Base-by-base conservation (phyloP, 2,113 vertebrate genomes). In the Uropsilus gracilis region DNA sequence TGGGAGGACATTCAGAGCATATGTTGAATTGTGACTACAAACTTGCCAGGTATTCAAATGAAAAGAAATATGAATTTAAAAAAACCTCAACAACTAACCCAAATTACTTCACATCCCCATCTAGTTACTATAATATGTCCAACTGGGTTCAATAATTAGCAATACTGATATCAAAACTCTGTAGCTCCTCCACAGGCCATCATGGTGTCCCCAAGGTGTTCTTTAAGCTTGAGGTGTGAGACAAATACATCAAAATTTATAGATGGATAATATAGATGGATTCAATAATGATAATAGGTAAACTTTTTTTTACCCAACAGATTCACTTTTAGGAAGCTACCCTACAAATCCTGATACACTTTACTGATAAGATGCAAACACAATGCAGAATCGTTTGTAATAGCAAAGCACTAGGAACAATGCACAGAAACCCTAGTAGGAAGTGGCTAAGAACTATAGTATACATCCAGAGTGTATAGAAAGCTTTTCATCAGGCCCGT, bases 41-140 rank as follows among this genome's bases (percentile, higher is more conserved):
- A 71, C 32, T 68, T 89, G 26, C 63, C 50, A 94, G 53, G 63
- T 73, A 81, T 8, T 61, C 66, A 85, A 91, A 83, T 17, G 9
- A 26, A 88, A 94, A 94, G 46, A 91, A 85, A 88, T 30, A 14
- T 86, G 18, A 10, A 81, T 80, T 89, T 10, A 22, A 80, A 66
- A 69, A 34, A n/a, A n/a, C n/a, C 26, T 22, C 32, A 69, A 39
- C 50, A 72, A 57, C n/a, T 26, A 95, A 71, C n/a, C 46, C 84
- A 57, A 81, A 89, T 76, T 44, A n/a, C 18, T 82, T 95, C 55
- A 80, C 14, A 53, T 28, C n/a, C 37, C 39, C 39, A 64, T 75
- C 17, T 42, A 94, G 18, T 81, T 95, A 71, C 30, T 88, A 66
- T 4, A 80, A 32, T n/a, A 73, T 24, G 2, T 68, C 28, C 69